These are phyloP conservation scores for Epinotia brunnichana DNA, from an alignment of 2,888 invertebrate species.

Conservation along the genomic window DNA sequence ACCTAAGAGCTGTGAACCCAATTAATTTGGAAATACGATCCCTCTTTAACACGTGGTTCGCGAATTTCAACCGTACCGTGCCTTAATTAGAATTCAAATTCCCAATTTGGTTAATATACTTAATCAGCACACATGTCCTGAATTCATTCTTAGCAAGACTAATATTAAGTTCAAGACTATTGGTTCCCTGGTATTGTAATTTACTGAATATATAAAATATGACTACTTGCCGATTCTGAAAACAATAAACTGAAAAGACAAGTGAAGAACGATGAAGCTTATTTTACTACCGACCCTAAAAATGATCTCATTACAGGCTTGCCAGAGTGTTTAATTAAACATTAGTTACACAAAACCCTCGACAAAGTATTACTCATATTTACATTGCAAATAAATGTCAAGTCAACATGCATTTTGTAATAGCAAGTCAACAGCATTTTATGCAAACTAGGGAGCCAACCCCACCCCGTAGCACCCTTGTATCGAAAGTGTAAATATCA, in stretches of 20 bases:
- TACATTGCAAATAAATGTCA: constrained; percentile 68
- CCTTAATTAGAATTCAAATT: neutral
- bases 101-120: neutral
- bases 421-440: constrained; percentile 70
- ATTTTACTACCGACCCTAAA: neutral
- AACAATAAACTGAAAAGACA: too few relatives aligned
- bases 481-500: neutral
- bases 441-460: constrained; percentile 56
- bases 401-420: constrained; percentile 67
- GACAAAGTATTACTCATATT: constrained; percentile 56
- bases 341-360: constrained; percentile 47
- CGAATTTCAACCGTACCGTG: constrained; percentile 16
- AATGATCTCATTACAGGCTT: constrained; percentile 15
- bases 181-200: neutral
- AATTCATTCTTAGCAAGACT: neutral
- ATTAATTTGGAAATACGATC: constrained; percentile 43
- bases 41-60: neutral
- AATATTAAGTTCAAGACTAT: constrained; percentile 5
- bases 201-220: neutral
- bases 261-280: too few relatives aligned
- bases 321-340: constrained; percentile 44
- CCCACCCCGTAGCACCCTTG: constrained; percentile 22
- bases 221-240: neutral
- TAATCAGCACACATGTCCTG: constrained; percentile 1
- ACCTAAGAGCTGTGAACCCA: constrained; percentile 45